Percentiles rank a stretch among this genome's conserved stretches.
Conservation (phyloP, 2,888 invertebrate species). For the Nomada fucata region DNA sequence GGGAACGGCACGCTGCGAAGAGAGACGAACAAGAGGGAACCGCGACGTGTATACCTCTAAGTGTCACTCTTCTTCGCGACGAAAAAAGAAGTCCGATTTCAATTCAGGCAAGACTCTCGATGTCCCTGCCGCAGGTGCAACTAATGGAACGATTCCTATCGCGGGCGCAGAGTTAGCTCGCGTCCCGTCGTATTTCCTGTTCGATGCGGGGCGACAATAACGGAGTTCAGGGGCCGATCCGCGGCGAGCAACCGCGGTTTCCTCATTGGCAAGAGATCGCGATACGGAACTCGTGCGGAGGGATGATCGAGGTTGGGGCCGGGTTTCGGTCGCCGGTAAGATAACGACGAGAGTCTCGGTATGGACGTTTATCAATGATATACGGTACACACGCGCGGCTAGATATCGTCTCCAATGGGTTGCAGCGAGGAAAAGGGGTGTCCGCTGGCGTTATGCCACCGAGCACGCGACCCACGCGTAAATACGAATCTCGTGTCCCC, state of each 20-base stretch:
- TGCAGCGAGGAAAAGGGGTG: slow-evolving; percentile 62
- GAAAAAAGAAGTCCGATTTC: neutral
- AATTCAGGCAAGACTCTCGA: neutral
- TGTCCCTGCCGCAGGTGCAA: neutral
- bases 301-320: slow-evolving; percentile 42
- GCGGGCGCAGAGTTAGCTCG: neutral
- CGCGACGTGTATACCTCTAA: slow-evolving; percentile 8
- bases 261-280: slow-evolving; percentile 26
- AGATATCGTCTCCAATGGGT: slow-evolving; percentile 51
- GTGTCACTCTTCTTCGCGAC: too few species aligned
- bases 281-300: slow-evolving; percentile 58
- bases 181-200: slow-evolving; percentile 19
- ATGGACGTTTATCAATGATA: slow-evolving; percentile 82
- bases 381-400: slow-evolving; percentile 66
- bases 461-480: slow-evolving; percentile 81
- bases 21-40: slow-evolving; percentile 45
- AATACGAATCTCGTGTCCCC: slow-evolving; percentile 67
- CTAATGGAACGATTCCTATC: neutral
- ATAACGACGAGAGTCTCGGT: slow-evolving; percentile 72
- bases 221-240: neutral
- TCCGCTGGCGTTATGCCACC: slow-evolving; percentile 79
- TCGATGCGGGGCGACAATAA: slow-evolving; percentile 29
- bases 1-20: slow-evolving; percentile 23
- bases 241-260: slow-evolving; percentile 4
- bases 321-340: slow-evolving; percentile 58